Base-by-base conservation (phyloP, 2,113 vertebrate species). In the Aramus guarauna region DNA sequence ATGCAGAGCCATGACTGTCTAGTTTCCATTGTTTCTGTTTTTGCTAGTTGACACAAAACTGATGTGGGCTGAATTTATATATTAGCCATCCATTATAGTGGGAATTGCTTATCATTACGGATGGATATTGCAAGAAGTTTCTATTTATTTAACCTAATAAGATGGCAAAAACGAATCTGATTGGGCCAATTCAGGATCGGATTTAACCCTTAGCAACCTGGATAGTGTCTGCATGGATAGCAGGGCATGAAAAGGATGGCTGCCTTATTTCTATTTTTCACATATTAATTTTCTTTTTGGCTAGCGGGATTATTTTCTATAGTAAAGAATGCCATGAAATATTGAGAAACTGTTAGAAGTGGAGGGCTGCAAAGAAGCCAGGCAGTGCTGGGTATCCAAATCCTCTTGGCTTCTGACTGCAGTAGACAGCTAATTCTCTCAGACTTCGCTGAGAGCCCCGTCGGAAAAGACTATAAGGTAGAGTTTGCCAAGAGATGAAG, bases 1-100 rank as follows among this genome's bases (percentile, higher is more conserved):
- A 96, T 87, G 94, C 97, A 92, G 95, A 98, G 97, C 97, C 93
- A 69, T 96, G 96, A 96, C 96, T 96, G 97, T 95, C 97, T 96
- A 97, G 93, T 97, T 97, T 91, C 97, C 95, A 98, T 98, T 98
- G 98, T 98, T 98, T 96, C 97, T 97, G 96, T 88, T 97, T 98
- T 98, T 97, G 92, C 97, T 96, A 90, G 97, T 96, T 97, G 98
- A 98, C 97, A 97, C 97, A 94, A 82, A 97, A 97, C 94, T 86
- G 97, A 97, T 96, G 96, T 95, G 47, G 88, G 95, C 95, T 98
- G 97, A 97, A 98, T 98, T 98, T 97, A 91, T 98, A 97, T 97
- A 97, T 97, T 96, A 98, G 97, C 95, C 95, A 95, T 81, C 96
- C 71, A 55, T 97, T 97, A 96, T 97, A 81, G 93, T 96, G 96